phyloP scores from a whole-genome alignment of 1,140 invertebrate genomes.

The Scylla paramamosain region DNA sequence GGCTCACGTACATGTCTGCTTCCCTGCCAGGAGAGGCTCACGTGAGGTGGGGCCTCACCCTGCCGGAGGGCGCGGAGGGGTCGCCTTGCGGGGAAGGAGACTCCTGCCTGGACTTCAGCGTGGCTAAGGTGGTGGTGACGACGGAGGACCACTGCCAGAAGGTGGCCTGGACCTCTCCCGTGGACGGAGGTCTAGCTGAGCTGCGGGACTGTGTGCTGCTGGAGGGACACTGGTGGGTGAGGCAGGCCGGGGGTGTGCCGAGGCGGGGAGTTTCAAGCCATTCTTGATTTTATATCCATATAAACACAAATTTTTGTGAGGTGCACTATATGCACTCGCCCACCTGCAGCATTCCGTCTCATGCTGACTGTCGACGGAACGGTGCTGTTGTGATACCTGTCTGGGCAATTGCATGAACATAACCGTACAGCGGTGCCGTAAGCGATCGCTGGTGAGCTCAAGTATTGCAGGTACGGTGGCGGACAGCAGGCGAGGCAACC shows the following conservation, averaged over 20 bases:
- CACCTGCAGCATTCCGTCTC: too few species aligned
- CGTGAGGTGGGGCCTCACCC: constrained; percentile 65
- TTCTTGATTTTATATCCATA: too few species aligned
- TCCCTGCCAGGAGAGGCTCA: constrained; percentile 35
- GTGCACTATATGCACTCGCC: too few species aligned
- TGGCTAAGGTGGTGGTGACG: constrained; percentile 68
- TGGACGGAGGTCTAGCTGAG: neutral
- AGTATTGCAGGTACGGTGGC: constrained; percentile 80
- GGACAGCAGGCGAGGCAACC: constrained; percentile 79
- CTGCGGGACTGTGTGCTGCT: constrained; percentile 72
- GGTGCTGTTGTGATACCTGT: too few species aligned
- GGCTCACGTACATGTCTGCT: neutral
- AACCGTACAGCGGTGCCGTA: too few species aligned
- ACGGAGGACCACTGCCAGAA: constrained; percentile 67
- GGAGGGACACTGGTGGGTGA: constrained; percentile 69
- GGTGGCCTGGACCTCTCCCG: constrained; percentile 53
- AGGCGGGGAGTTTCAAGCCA: neutral
- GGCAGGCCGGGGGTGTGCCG: neutral
- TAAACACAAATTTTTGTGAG: too few species aligned
- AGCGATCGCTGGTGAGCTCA: too few species aligned
- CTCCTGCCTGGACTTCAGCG: constrained; percentile 66
- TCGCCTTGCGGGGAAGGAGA: constrained; percentile 56
- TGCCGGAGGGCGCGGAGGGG: constrained; percentile 55
- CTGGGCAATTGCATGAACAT: too few species aligned
- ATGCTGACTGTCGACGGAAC: too few species aligned